Percentiles rank a stretch among this genome's conserved stretches.
phyloP scores from a whole-genome alignment of 2,113 vertebrate genomes.

The Litocranius walleri region DNA sequence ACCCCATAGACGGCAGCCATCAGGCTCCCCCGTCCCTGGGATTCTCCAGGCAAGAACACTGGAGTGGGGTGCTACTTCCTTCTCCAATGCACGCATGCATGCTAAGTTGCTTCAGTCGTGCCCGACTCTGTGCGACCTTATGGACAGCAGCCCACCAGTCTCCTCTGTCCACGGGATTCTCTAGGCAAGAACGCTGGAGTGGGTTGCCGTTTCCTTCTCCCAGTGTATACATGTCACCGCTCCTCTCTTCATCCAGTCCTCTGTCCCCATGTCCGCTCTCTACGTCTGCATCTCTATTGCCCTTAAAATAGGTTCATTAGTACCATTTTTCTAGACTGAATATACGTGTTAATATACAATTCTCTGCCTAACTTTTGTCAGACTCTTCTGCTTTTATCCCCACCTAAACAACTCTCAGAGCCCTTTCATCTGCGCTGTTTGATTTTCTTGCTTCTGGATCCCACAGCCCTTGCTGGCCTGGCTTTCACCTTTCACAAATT shows the following conservation, averaged over 20 bases:
- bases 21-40: rapidly evolving
- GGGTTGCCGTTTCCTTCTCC: background rate
- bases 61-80: no score
- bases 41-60: no score
- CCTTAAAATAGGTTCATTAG: background rate
- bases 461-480: no score
- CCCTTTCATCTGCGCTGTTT: background rate
- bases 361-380: background rate
- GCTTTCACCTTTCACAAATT: background rate
- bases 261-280: background rate
- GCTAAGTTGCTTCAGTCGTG: background rate
- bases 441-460: background rate
- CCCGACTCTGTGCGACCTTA: rapidly evolving
- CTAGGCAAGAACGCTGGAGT: background rate
- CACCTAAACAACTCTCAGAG: background rate
- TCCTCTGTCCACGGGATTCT: background rate
- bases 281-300: background rate
- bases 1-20: background rate
- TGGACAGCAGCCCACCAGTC: background rate
- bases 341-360: background rate
- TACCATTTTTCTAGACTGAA: background rate
- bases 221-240: background rate
- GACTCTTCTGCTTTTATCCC: background rate
- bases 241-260: rapidly evolving
- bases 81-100: no score